phyloP scores from a whole-genome alignment of 2,888 invertebrate genomes.

The Tenthredo scrophulariae region DNA sequence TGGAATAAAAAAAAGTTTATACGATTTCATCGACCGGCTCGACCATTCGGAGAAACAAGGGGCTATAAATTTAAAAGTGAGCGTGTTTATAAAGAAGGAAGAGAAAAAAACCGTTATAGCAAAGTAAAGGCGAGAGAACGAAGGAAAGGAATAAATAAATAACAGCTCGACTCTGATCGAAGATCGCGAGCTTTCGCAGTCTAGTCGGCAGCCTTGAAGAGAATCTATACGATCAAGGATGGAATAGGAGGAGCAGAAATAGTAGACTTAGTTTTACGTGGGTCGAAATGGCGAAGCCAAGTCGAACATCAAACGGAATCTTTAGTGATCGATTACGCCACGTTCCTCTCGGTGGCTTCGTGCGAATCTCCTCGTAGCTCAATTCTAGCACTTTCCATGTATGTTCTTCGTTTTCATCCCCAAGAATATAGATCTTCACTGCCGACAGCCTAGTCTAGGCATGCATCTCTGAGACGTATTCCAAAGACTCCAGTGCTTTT shows the following conservation, averaged over 20 bases:
- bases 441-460: background rate
- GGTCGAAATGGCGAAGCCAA: constrained; percentile 3
- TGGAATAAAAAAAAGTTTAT: background rate
- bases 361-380: constrained; percentile 12
- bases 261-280: constrained; percentile 16
- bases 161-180: constrained; percentile 12
- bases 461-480: constrained; percentile 22
- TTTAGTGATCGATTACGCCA: constrained; percentile 47
- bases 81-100: background rate
- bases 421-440: constrained; percentile 9
- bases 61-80: background rate
- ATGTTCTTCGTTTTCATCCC: constrained; percentile 34
- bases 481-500: constrained; percentile 37
- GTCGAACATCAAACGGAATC: constrained; percentile 51
- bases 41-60: background rate
- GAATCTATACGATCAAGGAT: constrained; percentile 26
- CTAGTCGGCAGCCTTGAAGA: background rate
- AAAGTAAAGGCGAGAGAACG: background rate
- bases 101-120: background rate
- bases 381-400: constrained; percentile 18
- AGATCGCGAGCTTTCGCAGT: constrained; percentile 14
- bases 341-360: constrained; percentile 5
- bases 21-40: background rate
- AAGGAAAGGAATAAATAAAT: constrained; percentile 24
- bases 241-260: constrained; percentile 22